These are phyloP conservation scores for Camponotus vicinus DNA, from an alignment of 1,140 invertebrate genomes.

Conservation along the genomic window DNA sequence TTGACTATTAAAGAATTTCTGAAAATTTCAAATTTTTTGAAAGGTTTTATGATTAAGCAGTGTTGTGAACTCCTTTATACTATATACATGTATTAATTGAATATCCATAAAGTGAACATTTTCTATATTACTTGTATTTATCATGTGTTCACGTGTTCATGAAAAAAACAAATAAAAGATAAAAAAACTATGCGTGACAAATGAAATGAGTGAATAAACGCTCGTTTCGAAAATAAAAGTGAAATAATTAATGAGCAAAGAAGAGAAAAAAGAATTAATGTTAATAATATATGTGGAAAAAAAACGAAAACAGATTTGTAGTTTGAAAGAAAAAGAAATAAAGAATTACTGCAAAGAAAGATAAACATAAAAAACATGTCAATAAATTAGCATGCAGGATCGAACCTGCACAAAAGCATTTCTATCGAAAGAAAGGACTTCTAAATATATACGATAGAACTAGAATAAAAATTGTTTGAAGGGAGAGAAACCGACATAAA, in stretches of 20 bases:
- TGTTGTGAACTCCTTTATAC: no score
- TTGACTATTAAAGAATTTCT: not conserved
- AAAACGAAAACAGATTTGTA: no score
- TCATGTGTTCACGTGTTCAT: no score
- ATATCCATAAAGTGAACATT: no score
- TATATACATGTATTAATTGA: no score
- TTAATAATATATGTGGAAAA: no score
- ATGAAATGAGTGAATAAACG: not conserved
- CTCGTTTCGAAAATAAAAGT: not conserved
- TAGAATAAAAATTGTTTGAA: constrained; percentile 1
- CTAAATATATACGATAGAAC: constrained; percentile 6
- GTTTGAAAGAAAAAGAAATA: not conserved
- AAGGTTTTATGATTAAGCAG: no score
- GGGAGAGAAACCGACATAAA: not conserved
- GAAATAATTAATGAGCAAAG: not conserved
- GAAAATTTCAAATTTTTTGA: no score
- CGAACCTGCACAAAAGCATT: constrained; percentile 4
- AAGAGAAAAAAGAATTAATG: not conserved
- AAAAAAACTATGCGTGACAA: not conserved
- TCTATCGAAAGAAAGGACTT: constrained; percentile 10
- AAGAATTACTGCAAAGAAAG: not conserved
- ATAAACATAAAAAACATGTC: not conserved
- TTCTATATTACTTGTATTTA: no score
- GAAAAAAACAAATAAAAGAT: not conserved
- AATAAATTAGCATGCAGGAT: not conserved